These are phyloP conservation scores for Sitophilus oryzae DNA, from an alignment of 1,140 invertebrate species.

Conservation along the genomic window DNA sequence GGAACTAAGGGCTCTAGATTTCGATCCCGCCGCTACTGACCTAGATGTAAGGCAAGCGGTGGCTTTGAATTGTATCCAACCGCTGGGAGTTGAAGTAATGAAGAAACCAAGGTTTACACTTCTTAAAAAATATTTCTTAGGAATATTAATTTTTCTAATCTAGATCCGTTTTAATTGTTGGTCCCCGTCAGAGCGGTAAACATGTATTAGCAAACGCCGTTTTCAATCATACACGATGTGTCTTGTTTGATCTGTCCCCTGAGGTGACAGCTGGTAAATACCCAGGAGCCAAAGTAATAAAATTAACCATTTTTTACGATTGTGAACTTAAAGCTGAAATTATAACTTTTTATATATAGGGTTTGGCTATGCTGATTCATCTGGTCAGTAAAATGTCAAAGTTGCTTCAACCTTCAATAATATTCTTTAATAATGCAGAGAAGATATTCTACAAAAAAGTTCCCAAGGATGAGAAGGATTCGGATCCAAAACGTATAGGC, in stretches of 20 bases:
- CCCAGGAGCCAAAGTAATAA: constrained; percentile 65
- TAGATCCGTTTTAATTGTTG: constrained; percentile 68
- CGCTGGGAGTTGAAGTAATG: constrained; percentile 63
- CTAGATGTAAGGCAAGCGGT: constrained; percentile 68
- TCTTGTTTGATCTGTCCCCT: constrained; percentile 76
- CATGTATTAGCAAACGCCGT: constrained; percentile 70
- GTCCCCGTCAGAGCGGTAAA: constrained; percentile 72
- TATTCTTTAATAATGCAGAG: constrained; percentile 75
- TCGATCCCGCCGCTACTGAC: constrained; percentile 50
- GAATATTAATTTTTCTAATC: too few species aligned
- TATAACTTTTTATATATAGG: too few species aligned
- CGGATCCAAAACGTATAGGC: constrained; percentile 57
- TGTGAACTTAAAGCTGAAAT: too few species aligned
- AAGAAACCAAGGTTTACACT: constrained; percentile 55
- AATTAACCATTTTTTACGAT: too few species aligned
- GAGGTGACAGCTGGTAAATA: constrained; percentile 69
- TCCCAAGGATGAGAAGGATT: constrained; percentile 49
- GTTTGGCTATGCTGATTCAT: constrained; percentile 43
- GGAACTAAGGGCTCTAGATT: constrained; percentile 30
- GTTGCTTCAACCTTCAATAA: constrained; percentile 72
- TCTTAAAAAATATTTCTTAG: too few species aligned
- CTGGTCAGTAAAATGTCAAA: constrained; percentile 50
- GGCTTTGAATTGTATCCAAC: constrained; percentile 69
- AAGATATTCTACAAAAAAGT: constrained; percentile 78
- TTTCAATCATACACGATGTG: constrained; percentile 65